phyloP scores from a whole-genome alignment of 2,797 vertebrate species.

The Rhinogobio ventralis region DNA sequence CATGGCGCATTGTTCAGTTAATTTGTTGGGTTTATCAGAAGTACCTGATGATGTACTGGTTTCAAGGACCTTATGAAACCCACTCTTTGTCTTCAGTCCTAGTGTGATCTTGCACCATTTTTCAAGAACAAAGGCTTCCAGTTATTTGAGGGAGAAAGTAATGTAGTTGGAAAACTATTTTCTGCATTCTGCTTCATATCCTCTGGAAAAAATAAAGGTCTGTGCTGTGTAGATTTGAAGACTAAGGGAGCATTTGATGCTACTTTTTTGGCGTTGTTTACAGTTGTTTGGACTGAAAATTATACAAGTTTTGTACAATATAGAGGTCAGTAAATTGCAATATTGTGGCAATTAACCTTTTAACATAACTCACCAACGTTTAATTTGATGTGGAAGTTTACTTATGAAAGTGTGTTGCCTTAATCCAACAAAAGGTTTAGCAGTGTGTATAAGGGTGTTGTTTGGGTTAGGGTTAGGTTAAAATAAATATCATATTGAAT shows the following conservation, averaged over 20 bases:
- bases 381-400: neutral
- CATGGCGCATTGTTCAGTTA: slow-evolving; percentile 6
- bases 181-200: slow-evolving; percentile 19
- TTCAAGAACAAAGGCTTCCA: slow-evolving; percentile 38
- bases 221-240: slow-evolving; percentile 1
- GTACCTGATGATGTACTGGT: slow-evolving; percentile 11
- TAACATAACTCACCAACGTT: neutral
- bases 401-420: neutral
- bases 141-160: slow-evolving; percentile 34
- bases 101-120: slow-evolving; percentile 29
- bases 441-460: neutral
- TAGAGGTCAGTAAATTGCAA: neutral
- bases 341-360: neutral
- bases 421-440: neutral
- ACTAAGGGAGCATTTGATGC: neutral
- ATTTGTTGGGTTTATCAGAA: slow-evolving; percentile 17
- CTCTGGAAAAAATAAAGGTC: neutral
- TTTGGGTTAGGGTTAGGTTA: too few relatives aligned
- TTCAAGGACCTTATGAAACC: slow-evolving; percentile 22
- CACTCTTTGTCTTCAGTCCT: slow-evolving; percentile 31
- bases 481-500: too few relatives aligned
- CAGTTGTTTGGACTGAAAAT: slow-evolving; percentile 21
- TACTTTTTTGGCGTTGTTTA: neutral
- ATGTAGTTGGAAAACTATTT: slow-evolving; percentile 33
- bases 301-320: neutral